A percentile compares a stretch with the other conserved stretches of the same genome.
Evolutionary conservation across 2,888 invertebrate genomes (phyloP).

Genomic region (Ophion ellenae): DNA sequence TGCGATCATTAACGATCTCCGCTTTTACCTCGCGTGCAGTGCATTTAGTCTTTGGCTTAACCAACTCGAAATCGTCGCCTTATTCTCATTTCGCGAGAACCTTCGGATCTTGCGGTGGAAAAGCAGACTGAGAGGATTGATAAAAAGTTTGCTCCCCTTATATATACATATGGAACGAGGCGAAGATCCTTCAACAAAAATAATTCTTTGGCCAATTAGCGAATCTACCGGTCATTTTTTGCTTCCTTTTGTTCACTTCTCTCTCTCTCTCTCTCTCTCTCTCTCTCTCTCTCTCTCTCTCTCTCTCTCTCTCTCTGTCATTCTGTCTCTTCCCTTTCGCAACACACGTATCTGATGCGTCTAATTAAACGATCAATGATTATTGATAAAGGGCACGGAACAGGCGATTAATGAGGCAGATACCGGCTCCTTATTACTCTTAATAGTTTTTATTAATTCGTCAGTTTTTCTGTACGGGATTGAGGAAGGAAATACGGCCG

Average conservation of each 20-base stretch:
- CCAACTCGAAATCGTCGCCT: background rate
- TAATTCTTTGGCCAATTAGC: conserved; percentile 59
- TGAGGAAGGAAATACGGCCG: conserved; percentile 48
- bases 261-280: background rate
- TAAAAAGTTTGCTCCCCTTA: conserved; percentile 5
- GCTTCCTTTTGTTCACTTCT: background rate
- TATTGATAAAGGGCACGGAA: conserved; percentile 62
- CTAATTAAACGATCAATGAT: conserved; percentile 65
- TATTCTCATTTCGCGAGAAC: background rate
- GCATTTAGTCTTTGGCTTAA: no score
- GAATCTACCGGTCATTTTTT: conserved; percentile 46
- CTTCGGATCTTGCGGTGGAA: background rate
- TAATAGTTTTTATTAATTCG: conserved; percentile 64
- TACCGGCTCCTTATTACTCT: conserved; percentile 58
- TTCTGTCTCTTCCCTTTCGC: background rate
- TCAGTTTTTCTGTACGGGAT: conserved; percentile 55
- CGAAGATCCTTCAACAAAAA: conserved; percentile 47
- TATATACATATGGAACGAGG: background rate
- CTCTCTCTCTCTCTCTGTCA: background rate
- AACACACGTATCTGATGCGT: conserved; percentile 40
- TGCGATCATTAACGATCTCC: no score
- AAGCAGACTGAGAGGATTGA: background rate
- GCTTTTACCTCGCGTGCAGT: no score
- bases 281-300: background rate
- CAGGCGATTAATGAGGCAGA: conserved; percentile 62